Evolutionary conservation across 2,888 invertebrate genomes (phyloP), one percentile per base, ranked within the genome.

Genomic region (Dromius quadrimaculatus): DNA sequence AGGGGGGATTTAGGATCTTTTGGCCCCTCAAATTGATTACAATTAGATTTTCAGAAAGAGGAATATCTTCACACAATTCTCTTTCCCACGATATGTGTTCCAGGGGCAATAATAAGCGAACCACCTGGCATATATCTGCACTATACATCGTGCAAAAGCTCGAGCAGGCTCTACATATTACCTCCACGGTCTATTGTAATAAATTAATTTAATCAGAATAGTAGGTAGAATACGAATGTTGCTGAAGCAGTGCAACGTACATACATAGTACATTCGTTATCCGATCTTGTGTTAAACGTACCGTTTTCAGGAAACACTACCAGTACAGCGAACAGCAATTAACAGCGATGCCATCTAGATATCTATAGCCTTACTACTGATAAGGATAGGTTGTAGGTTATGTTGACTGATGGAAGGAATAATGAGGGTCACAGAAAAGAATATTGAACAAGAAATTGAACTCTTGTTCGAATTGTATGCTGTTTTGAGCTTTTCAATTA

Each of bases 221-320:
- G 15, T 20, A 47, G 65, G 65, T 65, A 41, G 36, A 38, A 22
- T 19, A 20, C 47, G 47, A 47, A 22, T 23, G 20, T 19, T 15
- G 47, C 47, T 38, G 32, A 50, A 64, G 64, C 64, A 64, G 34
- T 64, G 64, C 64, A 64, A 34, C 65, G 50, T 38, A 36, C 36
- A 61, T 34, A 43, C 59, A n/a, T n/a, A n/a, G n/a, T 50, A 57
- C 43, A 59, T 68, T 59, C 57, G 43, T 68, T 68, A 68, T 68
- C 68, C 68, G 59, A 68, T 68, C 28, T 59, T 59, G 41, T 68
- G 59, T 68, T 57, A 68, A 68, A 57, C 57, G 66, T 54, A 66
- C 23, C 59, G 68, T 59, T 45, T 68, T 28, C 34, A 57, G 68
- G 57, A 68, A 68, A 59, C 23, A 34, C 57, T 20, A 28, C 45